Conservation (phyloP, 1,140 invertebrate genomes). For the Camponotus vicinus region DNA sequence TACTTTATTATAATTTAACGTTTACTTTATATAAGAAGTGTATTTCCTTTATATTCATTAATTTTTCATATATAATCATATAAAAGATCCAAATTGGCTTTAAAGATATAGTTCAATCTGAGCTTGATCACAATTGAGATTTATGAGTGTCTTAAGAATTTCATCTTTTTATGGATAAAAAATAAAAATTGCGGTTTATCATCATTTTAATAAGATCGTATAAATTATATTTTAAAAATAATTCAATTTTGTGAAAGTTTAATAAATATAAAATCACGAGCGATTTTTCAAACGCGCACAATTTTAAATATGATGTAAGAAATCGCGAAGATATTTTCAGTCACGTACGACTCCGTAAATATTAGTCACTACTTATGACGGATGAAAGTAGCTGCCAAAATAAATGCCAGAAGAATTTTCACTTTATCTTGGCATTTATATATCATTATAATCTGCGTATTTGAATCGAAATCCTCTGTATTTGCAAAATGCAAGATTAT, state of each 20-base stretch:
- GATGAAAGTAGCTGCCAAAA: constrained; percentile 9
- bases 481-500: neutral
- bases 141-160: neutral
- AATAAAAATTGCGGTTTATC: neutral
- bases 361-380: neutral
- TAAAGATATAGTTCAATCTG: neutral
- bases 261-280: neutral
- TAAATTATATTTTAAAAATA: neutral
- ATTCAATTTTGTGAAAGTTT: neutral
- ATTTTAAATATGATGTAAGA: neutral
- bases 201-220: neutral
- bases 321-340: constrained; percentile 20
- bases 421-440: neutral
- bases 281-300: neutral
- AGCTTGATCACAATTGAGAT: neutral
- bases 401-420: neutral
- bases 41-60: no score
- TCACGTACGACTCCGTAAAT: neutral
- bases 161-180: neutral
- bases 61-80: no score
- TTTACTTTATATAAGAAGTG: no score
- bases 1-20: no score
- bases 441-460: constrained; percentile 3
- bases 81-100: no score
- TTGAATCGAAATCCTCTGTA: neutral